Evolutionary conservation across 1,140 invertebrate genomes (phyloP).

Genomic region (Melanaphis sacchari): DNA sequence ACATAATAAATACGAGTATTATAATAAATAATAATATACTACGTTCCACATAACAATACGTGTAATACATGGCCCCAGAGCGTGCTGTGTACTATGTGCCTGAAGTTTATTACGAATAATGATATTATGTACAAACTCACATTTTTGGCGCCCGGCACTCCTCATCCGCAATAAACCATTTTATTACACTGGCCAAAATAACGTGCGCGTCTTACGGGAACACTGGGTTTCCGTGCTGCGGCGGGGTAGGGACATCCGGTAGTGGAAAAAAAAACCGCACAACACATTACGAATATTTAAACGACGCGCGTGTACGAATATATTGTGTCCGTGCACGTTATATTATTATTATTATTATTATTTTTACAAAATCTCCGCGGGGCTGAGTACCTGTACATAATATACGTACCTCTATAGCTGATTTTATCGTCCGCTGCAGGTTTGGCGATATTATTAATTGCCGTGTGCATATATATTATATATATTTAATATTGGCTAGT

Average conservation of each 20-base stretch:
- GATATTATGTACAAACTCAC: not conserved
- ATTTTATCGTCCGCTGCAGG: not conserved
- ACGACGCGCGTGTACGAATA: not conserved
- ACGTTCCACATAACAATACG: no score
- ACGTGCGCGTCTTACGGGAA: not conserved
- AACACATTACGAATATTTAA: not conserved
- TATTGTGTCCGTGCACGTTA: no score
- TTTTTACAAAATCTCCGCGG: not conserved
- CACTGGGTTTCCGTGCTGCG: not conserved
- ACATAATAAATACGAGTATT: no score
- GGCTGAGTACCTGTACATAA: not conserved
- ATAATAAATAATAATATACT: no score
- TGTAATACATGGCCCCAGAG: no score
- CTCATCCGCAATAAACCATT: not conserved
- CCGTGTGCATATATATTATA: not conserved
- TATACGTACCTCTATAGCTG: not conserved
- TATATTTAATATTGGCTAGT: not conserved
- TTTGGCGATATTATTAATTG: constrained; percentile 15
- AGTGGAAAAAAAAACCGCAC: not conserved
- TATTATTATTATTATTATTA: not conserved
- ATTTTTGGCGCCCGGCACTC: not conserved
- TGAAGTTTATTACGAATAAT: no score
- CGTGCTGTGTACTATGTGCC: no score
- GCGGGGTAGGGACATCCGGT: not conserved
- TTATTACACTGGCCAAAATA: not conserved